These are phyloP conservation scores for Prunella himalayana DNA, from an alignment of 2,113 vertebrate genomes.

Conservation along the genomic window DNA sequence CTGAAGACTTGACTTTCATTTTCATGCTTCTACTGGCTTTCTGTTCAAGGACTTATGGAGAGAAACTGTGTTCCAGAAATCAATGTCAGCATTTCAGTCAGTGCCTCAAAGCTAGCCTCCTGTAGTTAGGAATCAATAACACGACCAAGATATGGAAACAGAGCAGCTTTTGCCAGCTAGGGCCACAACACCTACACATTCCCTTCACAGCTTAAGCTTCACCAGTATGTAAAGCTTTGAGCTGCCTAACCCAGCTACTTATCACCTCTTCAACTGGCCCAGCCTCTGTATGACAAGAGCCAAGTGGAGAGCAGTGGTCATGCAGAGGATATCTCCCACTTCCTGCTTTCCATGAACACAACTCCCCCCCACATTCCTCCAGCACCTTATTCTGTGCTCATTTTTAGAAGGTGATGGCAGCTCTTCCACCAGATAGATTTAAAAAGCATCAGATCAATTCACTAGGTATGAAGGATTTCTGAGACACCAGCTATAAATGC, in stretches of 20 bases:
- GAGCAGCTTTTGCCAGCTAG: background rate
- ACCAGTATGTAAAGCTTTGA: background rate
- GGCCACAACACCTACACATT: background rate
- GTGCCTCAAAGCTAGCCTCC: background rate
- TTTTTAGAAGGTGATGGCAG: background rate
- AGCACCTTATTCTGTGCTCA: background rate
- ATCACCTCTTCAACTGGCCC: background rate
- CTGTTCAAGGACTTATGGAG: background rate
- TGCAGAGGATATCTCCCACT: background rate
- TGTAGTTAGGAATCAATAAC: background rate
- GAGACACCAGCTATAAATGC: background rate
- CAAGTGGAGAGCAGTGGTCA: background rate
- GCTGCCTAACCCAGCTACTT: background rate
- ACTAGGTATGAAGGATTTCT: background rate
- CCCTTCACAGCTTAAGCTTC: background rate
- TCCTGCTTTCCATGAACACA: background rate
- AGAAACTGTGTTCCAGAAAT: background rate
- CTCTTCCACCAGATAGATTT: background rate
- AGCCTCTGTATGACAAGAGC: background rate
- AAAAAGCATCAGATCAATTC: background rate
- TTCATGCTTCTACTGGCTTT: background rate
- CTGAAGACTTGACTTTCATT: background rate
- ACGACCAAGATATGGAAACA: background rate
- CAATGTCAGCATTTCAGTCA: accelerated
- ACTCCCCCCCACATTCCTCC: background rate